Evolutionary conservation across 2,113 vertebrate species (phyloP).

Genomic region (Coracopsis vasa): DNA sequence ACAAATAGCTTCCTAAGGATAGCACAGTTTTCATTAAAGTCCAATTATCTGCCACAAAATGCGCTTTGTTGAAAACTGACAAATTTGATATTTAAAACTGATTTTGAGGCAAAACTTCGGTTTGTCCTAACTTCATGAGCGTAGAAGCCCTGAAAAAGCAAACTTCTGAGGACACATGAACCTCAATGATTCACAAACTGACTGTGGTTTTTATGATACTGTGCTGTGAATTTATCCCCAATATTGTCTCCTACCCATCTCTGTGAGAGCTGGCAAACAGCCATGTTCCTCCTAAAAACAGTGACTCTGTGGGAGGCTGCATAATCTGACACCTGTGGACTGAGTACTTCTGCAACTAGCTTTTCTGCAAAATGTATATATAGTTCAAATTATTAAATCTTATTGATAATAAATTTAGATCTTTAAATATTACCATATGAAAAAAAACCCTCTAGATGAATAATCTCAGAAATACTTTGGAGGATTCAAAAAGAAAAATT

Average conservation of each 20-base stretch:
- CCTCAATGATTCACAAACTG: background rate
- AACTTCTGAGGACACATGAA: background rate
- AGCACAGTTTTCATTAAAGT: background rate
- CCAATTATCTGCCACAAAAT: background rate
- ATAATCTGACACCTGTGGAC: conserved; percentile 16
- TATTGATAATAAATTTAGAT: background rate
- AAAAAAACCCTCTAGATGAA: background rate
- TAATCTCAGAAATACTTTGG: background rate
- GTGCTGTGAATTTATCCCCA: background rate
- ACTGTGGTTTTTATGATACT: background rate
- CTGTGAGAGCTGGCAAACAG: background rate
- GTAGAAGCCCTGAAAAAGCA: background rate
- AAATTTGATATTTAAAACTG: background rate
- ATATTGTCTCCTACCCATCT: background rate
- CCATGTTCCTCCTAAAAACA: conserved; percentile 5
- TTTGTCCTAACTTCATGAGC: background rate
- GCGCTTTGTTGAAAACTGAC: background rate
- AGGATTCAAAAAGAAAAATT: background rate
- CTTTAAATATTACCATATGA: background rate
- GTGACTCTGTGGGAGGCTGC: background rate
- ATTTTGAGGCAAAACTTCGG: background rate
- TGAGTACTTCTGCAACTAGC: background rate
- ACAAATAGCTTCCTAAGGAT: background rate
- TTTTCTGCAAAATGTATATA: background rate
- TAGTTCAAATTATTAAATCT: background rate